Base-by-base conservation (phyloP, 1,140 invertebrate species). In the Colletes gigas region DNA sequence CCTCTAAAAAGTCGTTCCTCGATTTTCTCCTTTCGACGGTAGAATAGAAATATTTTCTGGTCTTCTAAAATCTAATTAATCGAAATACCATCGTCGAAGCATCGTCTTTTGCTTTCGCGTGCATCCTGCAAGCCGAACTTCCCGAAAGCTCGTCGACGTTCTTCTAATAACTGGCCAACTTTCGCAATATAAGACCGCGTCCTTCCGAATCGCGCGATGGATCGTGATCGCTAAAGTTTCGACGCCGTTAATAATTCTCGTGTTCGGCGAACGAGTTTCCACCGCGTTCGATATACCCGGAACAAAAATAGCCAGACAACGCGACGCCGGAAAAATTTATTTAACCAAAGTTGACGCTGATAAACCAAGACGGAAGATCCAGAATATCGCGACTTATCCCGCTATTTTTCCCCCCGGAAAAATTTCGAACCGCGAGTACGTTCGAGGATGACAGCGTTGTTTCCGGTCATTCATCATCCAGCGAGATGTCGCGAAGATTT, bases 161-260 rank as follows among this genome's bases (percentile, higher is more conserved):
- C 47, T 62, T 71, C 47, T 14, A 62, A 78, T 69, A 78, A 78
- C 47, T 39, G 6, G 3, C 55, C 12, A 78, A 70, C 66, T 78
- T 71, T 62, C 39, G 47, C 57, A 71, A 78, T 71, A 62, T 62
- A 60, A 10, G 55, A 44, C 55, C 59, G 10, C 21, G 39, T 15
- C 44, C 30, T 19, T 47, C 10, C 59, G 57, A 44, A n/a, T 52
- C 4, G 7, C n/a, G 2, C 39, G 4, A 8, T 19, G 70, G 59
- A 72, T 77, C 55, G 44, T 52, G 66, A 50, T 69, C 52, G 54
- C 0, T 19, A 10, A 41, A 77, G 5, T 78, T 78, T 55, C 76
- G 0, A n/a, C 21, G 4, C 44, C 59, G 50, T 54, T 55, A 12
- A 63, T 63, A 55, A 72, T 30, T 54, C 17, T 44, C 68, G n/a